These are phyloP conservation scores for Crotalus tigris DNA, from an alignment of 2,113 vertebrate genomes.

Conservation along the genomic window DNA sequence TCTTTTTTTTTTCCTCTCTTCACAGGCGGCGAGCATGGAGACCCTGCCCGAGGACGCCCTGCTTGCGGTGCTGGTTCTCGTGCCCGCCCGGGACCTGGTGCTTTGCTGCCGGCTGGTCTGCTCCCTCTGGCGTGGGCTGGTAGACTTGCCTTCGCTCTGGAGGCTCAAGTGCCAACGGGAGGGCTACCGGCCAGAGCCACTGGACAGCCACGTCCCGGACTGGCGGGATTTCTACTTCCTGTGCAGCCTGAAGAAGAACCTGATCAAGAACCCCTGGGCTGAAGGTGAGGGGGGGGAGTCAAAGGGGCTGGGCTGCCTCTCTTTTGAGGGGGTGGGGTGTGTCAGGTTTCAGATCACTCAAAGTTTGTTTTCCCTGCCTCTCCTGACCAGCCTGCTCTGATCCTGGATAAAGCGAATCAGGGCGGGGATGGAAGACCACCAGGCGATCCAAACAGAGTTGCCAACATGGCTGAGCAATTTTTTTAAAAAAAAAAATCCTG, in stretches of 20 bases:
- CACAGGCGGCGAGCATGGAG: conserved; percentile 38
- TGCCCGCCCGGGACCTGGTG: conserved; percentile 66
- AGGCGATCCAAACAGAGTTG: background rate
- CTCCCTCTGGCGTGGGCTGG: conserved; percentile 67
- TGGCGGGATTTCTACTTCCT: conserved; percentile 72
- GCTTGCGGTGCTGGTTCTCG: conserved; percentile 68
- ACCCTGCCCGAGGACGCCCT: conserved; percentile 67
- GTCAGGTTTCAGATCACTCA: too few relatives aligned
- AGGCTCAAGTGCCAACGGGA: conserved; percentile 70
- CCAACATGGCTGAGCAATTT: background rate
- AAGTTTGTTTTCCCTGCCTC: background rate
- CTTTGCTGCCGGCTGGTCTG: conserved; percentile 67
- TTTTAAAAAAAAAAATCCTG: background rate
- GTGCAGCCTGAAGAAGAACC: conserved; percentile 60
- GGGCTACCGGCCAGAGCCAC: conserved; percentile 34
- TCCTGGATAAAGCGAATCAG: background rate
- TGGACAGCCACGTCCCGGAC: conserved; percentile 55
- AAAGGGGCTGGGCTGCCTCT: background rate
- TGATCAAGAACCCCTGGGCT: conserved; percentile 70
- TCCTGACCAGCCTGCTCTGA: background rate
- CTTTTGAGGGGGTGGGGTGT: background rate
- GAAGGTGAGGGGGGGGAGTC: conserved; percentile 61
- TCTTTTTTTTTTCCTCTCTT: background rate
- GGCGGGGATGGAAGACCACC: background rate
- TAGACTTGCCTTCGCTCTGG: conserved; percentile 71